phyloP scores from a whole-genome alignment of 2,113 vertebrate genomes.

The Tenrec ecaudatus region DNA sequence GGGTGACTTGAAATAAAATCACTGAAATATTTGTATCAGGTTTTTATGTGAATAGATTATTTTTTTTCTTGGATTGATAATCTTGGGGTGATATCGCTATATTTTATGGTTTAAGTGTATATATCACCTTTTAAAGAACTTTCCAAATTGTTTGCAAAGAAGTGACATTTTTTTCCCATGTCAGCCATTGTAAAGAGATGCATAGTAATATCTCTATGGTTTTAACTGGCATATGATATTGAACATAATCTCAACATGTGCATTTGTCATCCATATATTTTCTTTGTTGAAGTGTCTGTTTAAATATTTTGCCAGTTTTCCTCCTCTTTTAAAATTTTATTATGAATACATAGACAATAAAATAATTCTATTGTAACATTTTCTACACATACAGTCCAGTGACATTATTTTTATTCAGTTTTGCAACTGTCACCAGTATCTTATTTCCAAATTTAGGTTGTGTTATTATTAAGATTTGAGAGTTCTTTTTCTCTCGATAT shows the following conservation, averaged over 20 bases:
- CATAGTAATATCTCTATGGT: neutral
- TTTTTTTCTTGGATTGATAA: too few species aligned
- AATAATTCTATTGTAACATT: neutral
- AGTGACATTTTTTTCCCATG: neutral
- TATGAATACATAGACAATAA: neutral
- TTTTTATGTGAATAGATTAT: too few species aligned
- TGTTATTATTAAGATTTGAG: neutral
- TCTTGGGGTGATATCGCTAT: too few species aligned
- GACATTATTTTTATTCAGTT: neutral
- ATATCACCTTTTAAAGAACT: too few species aligned
- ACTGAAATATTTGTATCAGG: too few species aligned
- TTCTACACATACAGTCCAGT: neutral
- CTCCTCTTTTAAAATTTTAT: neutral
- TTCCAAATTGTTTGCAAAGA: too few species aligned
- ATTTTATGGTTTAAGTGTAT: too few species aligned
- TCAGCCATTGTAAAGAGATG: constrained; percentile 20
- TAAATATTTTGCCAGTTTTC: neutral
- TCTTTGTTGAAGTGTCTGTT: neutral
- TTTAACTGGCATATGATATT: constrained; percentile 4
- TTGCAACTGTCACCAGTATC: neutral
- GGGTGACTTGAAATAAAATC: too few species aligned
- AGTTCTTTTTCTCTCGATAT: neutral
- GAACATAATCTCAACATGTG: neutral
- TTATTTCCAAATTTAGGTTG: neutral
- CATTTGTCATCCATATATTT: neutral